A percentile compares a stretch with the other conserved stretches of the same genome.
Conservation (phyloP, 2,888 invertebrate genomes). For the Athalia rosae region DNA sequence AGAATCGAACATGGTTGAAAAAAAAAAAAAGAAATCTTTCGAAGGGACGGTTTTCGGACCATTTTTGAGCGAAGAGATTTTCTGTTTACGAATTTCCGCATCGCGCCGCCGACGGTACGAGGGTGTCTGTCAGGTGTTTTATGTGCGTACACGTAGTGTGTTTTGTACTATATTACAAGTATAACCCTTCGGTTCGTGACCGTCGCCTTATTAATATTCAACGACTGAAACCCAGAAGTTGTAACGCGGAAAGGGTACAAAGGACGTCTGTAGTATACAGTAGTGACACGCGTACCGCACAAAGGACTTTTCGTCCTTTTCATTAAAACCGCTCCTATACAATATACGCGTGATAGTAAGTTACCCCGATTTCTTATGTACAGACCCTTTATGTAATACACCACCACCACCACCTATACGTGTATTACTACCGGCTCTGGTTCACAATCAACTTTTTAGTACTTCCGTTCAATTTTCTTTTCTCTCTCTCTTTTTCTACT, state of each 20-base stretch:
- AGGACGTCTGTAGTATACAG: not conserved
- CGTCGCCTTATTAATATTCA: slow-evolving; percentile 42
- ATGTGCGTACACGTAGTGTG: not conserved
- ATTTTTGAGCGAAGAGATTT: no score
- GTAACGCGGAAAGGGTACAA: slow-evolving; percentile 29
- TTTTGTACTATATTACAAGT: slow-evolving; percentile 7
- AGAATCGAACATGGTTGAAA: no score
- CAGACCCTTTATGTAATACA: not conserved
- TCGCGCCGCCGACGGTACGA: not conserved
- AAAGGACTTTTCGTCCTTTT: slow-evolving; percentile 26
- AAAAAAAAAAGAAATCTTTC: no score
- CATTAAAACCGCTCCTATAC: not conserved
- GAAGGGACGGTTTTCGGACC: no score
- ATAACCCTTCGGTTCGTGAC: slow-evolving; percentile 28
- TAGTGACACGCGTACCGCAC: not conserved
- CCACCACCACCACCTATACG: slow-evolving; percentile 2
- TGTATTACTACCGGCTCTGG: not conserved
- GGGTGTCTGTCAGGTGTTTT: not conserved
- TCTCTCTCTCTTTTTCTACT: no score
- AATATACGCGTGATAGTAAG: not conserved
- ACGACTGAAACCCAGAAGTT: slow-evolving; percentile 27
- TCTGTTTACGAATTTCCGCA: not conserved
- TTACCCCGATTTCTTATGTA: slow-evolving; percentile 16
- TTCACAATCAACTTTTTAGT: not conserved
- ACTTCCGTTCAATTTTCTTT: no score